These are phyloP conservation scores for Scelioninae gen. 2 DNA, from an alignment of 2,888 invertebrate genomes.

Conservation along the genomic window DNA sequence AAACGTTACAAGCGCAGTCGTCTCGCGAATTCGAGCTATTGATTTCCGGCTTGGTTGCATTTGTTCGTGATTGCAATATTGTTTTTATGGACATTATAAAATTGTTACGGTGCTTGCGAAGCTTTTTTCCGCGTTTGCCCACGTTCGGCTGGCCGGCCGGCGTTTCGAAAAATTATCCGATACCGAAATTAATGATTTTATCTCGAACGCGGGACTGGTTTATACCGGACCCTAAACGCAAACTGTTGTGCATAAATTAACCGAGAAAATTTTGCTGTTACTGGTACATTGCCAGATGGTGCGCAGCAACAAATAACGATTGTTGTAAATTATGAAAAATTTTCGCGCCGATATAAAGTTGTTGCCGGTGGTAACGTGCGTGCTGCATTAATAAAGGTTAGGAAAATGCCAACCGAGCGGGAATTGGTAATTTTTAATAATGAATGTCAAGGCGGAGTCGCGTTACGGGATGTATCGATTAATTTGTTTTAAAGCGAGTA, in stretches of 20 bases:
- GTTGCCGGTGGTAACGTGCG: slow-evolving; percentile 9
- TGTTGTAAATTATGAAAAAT: slow-evolving; percentile 53
- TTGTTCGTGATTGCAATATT: neutral
- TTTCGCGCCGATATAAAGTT: slow-evolving; percentile 33
- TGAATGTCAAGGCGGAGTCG: slow-evolving; percentile 8
- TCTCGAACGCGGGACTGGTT: slow-evolving; percentile 26
- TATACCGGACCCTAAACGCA: slow-evolving; percentile 41
- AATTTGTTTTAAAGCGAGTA: slow-evolving; percentile 14
- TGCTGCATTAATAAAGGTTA: slow-evolving; percentile 11
- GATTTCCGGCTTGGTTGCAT: slow-evolving; percentile 24
- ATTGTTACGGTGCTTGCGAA: no score
- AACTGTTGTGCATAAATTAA: slow-evolving; percentile 50
- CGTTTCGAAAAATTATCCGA: slow-evolving; percentile 13
- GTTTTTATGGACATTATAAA: neutral
- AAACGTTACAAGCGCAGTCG: slow-evolving; percentile 19
- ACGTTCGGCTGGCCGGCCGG: no score
- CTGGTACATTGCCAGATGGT: slow-evolving; percentile 48
- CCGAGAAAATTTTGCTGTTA: slow-evolving; percentile 41
- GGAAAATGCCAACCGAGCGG: neutral
- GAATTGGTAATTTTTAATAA: slow-evolving; percentile 17
- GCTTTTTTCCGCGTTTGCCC: no score
- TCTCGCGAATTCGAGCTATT: slow-evolving; percentile 23
- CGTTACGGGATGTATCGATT: slow-evolving; percentile 21
- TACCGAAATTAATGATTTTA: slow-evolving; percentile 35
- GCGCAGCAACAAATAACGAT: slow-evolving; percentile 45